Conservation (phyloP, 1,140 invertebrate genomes). For the Drosophila willistoni region DNA sequence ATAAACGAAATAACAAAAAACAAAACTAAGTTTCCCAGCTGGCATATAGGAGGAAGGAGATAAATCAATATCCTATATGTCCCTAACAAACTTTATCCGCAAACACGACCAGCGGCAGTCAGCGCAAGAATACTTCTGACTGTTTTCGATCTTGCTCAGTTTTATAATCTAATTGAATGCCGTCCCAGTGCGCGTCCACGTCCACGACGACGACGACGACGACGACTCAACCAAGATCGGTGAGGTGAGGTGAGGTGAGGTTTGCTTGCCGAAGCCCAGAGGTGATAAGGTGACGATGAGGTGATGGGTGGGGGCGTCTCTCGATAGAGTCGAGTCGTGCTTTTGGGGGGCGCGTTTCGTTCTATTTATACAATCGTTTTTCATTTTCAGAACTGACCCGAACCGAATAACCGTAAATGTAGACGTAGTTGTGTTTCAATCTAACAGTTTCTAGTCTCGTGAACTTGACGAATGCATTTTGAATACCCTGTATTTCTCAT, state of each 20-base stretch:
- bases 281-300: conserved; percentile 10
- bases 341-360: conserved; percentile 56
- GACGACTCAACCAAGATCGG: conserved; percentile 17
- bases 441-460: conserved; percentile 11
- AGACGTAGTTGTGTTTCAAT: not conserved
- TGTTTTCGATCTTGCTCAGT: conserved; percentile 56
- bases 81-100: conserved; percentile 32
- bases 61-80: conserved; percentile 28
- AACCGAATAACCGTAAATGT: conserved; percentile 33
- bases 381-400: conserved; percentile 30
- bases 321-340: conserved; percentile 25
- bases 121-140: conserved; percentile 79
- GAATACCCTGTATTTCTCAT: not conserved
- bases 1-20: not conserved
- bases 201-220: conserved; percentile 2
- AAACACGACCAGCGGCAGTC: conserved; percentile 71
- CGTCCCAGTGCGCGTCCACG: too few species aligned
- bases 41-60: not conserved
- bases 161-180: conserved; percentile 65
- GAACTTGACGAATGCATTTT: conserved; percentile 11
- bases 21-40: not conserved
- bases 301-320: conserved; percentile 10
- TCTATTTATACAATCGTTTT: conserved; percentile 48
- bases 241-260: not conserved
- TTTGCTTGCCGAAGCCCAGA: conserved; percentile 2